A percentile compares a stretch with the other conserved stretches of the same genome.
phyloP scores from a whole-genome alignment of 64 coral and sea anemone genomes.

The Hydrozoanthus tunicans region DNA sequence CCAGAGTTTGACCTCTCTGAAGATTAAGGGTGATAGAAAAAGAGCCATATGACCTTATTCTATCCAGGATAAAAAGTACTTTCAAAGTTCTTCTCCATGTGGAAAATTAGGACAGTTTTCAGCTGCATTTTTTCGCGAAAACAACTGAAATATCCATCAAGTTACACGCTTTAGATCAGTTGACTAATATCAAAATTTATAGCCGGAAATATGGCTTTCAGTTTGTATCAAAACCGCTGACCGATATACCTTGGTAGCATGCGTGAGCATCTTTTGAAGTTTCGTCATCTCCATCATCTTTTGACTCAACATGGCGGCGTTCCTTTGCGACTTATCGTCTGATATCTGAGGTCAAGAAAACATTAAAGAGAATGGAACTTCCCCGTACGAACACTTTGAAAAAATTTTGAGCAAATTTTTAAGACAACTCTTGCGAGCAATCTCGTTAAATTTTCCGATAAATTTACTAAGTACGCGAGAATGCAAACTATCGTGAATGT shows the following conservation, averaged over 20 bases:
- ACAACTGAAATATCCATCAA: not conserved
- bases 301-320: slow-evolving; percentile 90
- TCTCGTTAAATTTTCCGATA: too few relatives aligned
- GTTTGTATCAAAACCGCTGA: slow-evolving; percentile 15
- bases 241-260: slow-evolving; percentile 82
- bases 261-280: slow-evolving; percentile 95
- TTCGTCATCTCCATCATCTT: slow-evolving; percentile 99
- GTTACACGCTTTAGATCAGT: not conserved
- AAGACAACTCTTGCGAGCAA: not conserved
- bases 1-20: too few relatives aligned
- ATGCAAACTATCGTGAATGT: too few relatives aligned
- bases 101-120: too few relatives aligned
- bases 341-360: slow-evolving; percentile 45
- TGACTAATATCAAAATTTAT: not conserved
- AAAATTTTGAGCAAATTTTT: too few relatives aligned
- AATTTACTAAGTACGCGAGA: too few relatives aligned
- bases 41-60: too few relatives aligned
- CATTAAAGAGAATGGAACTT: not conserved
- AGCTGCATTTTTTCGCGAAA: too few relatives aligned
- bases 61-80: not conserved
- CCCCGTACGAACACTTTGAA: too few relatives aligned
- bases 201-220: not conserved
- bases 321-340: slow-evolving; percentile 80
- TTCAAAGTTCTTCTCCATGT: not conserved
- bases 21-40: too few relatives aligned